phyloP scores from a whole-genome alignment of 2,797 vertebrate species.

The Oreochromis grahami region DNA sequence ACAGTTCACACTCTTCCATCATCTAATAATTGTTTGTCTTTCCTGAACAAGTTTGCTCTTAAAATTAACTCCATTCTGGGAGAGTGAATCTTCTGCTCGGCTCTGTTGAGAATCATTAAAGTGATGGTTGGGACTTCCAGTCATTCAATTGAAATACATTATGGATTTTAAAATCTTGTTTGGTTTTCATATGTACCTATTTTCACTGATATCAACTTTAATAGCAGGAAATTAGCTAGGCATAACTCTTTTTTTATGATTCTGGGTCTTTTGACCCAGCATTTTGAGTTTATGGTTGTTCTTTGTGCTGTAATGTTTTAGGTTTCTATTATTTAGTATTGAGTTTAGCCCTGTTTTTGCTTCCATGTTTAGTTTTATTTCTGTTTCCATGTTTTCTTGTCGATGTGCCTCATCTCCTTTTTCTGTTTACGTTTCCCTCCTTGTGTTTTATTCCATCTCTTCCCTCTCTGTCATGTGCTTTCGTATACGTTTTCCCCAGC shows the following conservation, averaged over 20 bases:
- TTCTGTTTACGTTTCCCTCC: neutral
- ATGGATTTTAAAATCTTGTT: too few species aligned
- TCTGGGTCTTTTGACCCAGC: accelerated
- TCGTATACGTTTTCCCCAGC: neutral
- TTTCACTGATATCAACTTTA: too few species aligned
- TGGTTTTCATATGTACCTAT: too few species aligned
- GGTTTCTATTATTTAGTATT: neutral
- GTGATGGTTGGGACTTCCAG: too few species aligned
- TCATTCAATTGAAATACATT: too few species aligned
- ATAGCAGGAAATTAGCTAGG: accelerated
- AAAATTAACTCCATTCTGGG: too few species aligned
- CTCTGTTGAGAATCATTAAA: too few species aligned
- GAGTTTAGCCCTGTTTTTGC: neutral
- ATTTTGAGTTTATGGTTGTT: neutral
- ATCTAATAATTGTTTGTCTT: too few species aligned
- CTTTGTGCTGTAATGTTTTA: neutral
- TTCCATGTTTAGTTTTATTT: neutral
- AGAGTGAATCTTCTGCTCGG: accelerated
- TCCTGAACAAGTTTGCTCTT: too few species aligned
- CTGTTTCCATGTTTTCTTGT: neutral
- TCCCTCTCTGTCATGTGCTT: neutral
- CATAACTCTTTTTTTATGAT: neutral
- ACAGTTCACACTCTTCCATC: too few species aligned
- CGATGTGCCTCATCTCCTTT: neutral
- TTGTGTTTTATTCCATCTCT: neutral